Base-by-base conservation (phyloP, 2,113 vertebrate species). In the Trogon surrucura region DNA sequence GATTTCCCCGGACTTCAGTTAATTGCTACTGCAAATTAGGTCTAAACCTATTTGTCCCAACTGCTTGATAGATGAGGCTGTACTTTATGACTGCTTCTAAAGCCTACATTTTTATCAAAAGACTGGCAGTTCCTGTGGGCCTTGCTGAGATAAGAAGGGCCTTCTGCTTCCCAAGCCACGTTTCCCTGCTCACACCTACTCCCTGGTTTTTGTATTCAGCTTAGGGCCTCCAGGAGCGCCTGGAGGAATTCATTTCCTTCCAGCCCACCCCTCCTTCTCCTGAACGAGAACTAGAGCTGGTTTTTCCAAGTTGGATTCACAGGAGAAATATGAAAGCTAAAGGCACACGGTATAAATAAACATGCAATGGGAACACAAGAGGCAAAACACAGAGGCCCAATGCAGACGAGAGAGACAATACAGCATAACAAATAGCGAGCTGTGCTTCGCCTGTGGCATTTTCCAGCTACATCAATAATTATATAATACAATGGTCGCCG, bases 271-370 rank as follows among this genome's bases (percentile, higher is more conserved):
- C 92, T 83, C 56, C 94, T 84, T 95, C 91, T 95, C 73, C 85
- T 29, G 1, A 96, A 96, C 2, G 27, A 97, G 96, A 94, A 96
- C 87, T 51, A 79, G 79, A 92, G 88, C 96, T 97, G 53, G 41
- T 92, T 98, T 98, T 97, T 97, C 96, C 95, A 98, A 97, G 96
- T 85, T 95, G 82, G 96, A 98, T 97, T 97, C 90, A 27, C 98
- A 97, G 92, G 96, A 98, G 98, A 98, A 98, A 98, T 97, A 98
- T 96, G 97, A 98, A 98, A 98, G 97, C 95, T 97, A 97, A 97
- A 97, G 93, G 94, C 95, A 96, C 88, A 77, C 25, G 6, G 89
- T 97, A 98, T 98, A 98, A 98, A 98, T 98, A 98, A 98, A 98
- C 98, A 98, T 98, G 94, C 95, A 97, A 97, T 97, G 97, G 97